These are phyloP conservation scores for Rattus rattus DNA, from an alignment of 2,113 vertebrate genomes.

Conservation along the genomic window DNA sequence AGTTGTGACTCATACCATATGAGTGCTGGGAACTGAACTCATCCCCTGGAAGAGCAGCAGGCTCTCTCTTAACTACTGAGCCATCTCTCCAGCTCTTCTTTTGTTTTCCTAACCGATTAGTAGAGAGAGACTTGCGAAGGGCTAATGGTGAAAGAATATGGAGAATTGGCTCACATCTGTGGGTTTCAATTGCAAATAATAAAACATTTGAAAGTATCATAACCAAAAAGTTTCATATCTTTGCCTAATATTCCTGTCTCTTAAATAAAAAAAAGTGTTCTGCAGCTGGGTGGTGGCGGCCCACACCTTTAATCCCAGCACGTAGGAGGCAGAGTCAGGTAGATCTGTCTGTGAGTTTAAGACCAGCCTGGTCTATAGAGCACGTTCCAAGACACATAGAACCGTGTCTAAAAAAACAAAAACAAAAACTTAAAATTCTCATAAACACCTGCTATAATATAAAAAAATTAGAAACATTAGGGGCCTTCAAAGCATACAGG, in stretches of 20 bases:
- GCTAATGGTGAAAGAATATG: background rate
- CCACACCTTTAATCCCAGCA: no score
- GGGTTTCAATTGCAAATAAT: background rate
- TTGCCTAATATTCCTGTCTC: slow-evolving; percentile 29
- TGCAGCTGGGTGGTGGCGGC: no score
- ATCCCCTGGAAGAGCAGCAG: background rate
- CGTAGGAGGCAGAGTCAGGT: background rate
- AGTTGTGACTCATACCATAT: background rate
- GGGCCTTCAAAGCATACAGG: background rate
- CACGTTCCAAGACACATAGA: background rate
- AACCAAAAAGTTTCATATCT: slow-evolving; percentile 23
- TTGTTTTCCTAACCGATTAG: background rate
- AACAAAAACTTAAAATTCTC: background rate
- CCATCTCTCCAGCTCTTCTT: background rate
- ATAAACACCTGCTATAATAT: background rate
- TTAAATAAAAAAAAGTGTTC: background rate
- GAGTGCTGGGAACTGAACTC: background rate
- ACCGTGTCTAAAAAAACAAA: background rate
- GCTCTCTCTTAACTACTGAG: background rate
- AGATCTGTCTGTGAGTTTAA: background rate
- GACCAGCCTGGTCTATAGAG: background rate
- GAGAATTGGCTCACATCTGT: background rate
- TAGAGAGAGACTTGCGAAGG: background rate
- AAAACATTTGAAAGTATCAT: background rate
- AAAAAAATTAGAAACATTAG: background rate